Evolutionary conservation across 37 sponge, comb jelly and placozoan species (phyloP).

Genomic region (Axinella damicornis): DNA sequence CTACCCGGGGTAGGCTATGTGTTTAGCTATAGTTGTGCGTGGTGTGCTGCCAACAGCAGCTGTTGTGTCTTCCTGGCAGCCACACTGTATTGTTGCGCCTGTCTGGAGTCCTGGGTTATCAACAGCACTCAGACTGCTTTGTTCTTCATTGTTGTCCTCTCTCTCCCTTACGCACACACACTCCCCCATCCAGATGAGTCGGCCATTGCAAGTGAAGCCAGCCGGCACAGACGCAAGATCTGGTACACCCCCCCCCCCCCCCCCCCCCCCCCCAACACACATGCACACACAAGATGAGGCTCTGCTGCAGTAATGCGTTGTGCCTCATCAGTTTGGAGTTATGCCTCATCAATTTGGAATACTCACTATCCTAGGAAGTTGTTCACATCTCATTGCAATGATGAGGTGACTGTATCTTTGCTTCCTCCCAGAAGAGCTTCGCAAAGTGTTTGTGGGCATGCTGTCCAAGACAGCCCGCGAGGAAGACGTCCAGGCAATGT

Average conservation of each 20-base stretch:
- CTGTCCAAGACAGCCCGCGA: constrained; percentile 85
- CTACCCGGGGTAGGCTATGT: constrained; percentile 86
- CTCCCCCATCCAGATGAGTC: constrained; percentile 78
- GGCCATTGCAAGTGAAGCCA: constrained; percentile 96
- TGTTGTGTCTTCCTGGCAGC: not conserved
- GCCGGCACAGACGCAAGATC: constrained; percentile 88
- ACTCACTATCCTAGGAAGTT: too few relatives aligned
- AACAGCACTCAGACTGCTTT: not conserved
- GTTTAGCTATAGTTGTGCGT: not conserved
- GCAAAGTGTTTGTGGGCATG: constrained; percentile 99
- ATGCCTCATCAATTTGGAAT: too few relatives aligned
- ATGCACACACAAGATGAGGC: too few relatives aligned
- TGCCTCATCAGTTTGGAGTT: too few relatives aligned
- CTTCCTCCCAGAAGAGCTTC: constrained; percentile 78
- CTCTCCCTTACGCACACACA: not conserved
- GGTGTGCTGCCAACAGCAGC: constrained; percentile 23
- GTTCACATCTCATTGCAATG: too few relatives aligned
- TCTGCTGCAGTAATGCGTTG: too few relatives aligned
- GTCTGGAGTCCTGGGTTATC: not conserved
- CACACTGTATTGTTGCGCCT: not conserved
- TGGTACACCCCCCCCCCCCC: constrained; percentile 45
- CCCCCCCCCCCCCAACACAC: too few relatives aligned
- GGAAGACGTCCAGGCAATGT: constrained; percentile 86
- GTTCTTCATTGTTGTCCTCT: not conserved
- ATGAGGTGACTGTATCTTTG: not conserved